A percentile compares a stretch with the other conserved stretches of the same genome.
Conservation (phyloP, 2,888 invertebrate genomes). For the Papilio elwesi region DNA sequence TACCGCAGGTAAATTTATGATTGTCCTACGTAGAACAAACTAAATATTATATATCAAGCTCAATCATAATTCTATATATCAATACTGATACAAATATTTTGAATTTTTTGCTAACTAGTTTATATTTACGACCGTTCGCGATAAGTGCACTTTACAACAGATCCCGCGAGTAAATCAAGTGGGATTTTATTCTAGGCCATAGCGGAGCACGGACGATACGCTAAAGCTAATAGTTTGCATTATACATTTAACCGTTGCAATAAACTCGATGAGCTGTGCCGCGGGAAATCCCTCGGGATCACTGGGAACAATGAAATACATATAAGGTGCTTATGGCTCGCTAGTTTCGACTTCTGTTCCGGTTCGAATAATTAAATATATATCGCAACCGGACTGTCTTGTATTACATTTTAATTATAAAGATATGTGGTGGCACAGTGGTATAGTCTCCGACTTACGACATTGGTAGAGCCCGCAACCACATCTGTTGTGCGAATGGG, state of each 20-base stretch:
- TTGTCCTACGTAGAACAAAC: too few species aligned
- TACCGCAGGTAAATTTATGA: too few species aligned
- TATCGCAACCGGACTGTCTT: neutral
- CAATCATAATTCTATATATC: too few species aligned
- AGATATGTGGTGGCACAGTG: too few species aligned
- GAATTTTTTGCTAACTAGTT: slow-evolving; percentile 23
- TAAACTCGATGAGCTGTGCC: slow-evolving; percentile 44
- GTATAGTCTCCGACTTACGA: too few species aligned
- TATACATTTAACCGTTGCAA: slow-evolving; percentile 41
- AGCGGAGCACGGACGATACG: slow-evolving; percentile 22
- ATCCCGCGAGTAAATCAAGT: slow-evolving; percentile 33
- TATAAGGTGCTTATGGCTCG: slow-evolving; percentile 36
- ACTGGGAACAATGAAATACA: slow-evolving; percentile 45
- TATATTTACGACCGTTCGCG: slow-evolving; percentile 26
- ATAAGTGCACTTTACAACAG: slow-evolving; percentile 30
- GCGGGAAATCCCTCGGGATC: slow-evolving; percentile 34
- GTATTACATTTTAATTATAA: neutral
- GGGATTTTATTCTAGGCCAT: slow-evolving; percentile 38
- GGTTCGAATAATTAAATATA: slow-evolving; percentile 9
- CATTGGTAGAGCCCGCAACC: too few species aligned
- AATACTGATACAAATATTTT: too few species aligned
- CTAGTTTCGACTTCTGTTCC: slow-evolving; percentile 12
- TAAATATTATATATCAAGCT: too few species aligned
- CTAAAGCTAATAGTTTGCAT: slow-evolving; percentile 38
- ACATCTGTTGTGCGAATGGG: too few species aligned